Base-by-base conservation (phyloP, 2,113 vertebrate genomes). In the Hippocampus mohnikei region DNA sequence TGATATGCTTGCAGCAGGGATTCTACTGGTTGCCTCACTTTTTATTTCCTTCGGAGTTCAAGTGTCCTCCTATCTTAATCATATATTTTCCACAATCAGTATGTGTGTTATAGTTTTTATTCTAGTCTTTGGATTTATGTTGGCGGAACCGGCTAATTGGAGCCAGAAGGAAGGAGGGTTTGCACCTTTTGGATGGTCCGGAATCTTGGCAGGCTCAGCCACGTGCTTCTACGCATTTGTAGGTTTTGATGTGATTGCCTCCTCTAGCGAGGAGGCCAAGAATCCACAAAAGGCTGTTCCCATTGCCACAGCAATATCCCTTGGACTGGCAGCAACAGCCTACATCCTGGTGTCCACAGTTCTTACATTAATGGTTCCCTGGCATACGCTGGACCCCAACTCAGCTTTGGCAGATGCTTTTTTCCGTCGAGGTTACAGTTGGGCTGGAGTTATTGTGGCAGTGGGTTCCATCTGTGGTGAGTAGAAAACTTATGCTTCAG, bases 141-240 rank as follows among this genome's bases (percentile, higher is more conserved):
- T 98, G 0, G 95, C 95, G 0, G 91, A 93, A n/a, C 94, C 95
- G 0, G 90, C 77, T 73, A 98, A 98, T 84, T 98, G 95, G 96
- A 92, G 95, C 5, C 25, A 87, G 1, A 88, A 86, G 18, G 93
- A 96, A 72, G 96, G 97, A 0, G 96, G 97, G 9, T 99, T 98
- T 12, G 93, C 94, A 3, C 97, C 96, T 0, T 96, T 89, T 0
- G 96, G 97, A 7, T 58, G 96, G n/a, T 98, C 96, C 0, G 97
- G 97, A 23, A 88, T 99, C 84, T 87, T 98, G 90, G 93, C 95
- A 0, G 97, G 97, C 79, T 96, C 97, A 0, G 96, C 97, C 68
- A 98, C 95, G 2, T 99, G 97, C 78, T 98, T 99, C 87, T 98
- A 95, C 0, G 96, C 97, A 8, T 99, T 97, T 0, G 95, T 98